Evolutionary conservation across 2,888 invertebrate species (phyloP), one percentile per base, ranked within the genome.

Genomic region (Spilosoma lubricipeda): DNA sequence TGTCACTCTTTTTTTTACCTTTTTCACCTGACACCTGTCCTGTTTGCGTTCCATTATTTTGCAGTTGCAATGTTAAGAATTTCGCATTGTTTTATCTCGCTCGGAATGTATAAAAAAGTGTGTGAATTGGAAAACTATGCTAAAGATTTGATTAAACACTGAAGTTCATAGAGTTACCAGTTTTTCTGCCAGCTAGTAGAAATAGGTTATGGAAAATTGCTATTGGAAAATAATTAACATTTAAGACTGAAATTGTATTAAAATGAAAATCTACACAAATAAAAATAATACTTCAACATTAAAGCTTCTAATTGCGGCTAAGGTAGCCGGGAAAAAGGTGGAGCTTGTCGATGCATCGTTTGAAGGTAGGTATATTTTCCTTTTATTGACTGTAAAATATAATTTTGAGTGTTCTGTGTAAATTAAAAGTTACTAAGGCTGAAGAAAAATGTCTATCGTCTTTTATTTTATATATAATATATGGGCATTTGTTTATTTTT

Each of bases 201-300:
- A 71, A 70, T 77, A 84, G 84, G 84, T 85, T 85, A 85, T 85
- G 84, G 85, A 67, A 80, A 85, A 81, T 74, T 82, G 77, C 80
- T 79, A 77, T 83, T 82, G 72, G 78, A 79, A 70, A 76, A 69
- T 74, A 80, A 76, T 72, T 77, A 68, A 80, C 75, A 11, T 74
- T 82, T 80, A 85, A 79, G 84, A 85, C 85, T 84, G 80, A 83
- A 82, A 81, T 73, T 85, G 79, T 81, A 81, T 82, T 78, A 77
- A 97, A 94, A 97, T 98, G 97, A 97, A 97, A 89, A 96, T 98
- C 80, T 96, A 96, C 82, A 97, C 98, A 18, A 98, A 98, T 89
- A 96, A 97, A 87, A 97, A 97, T 85, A 98, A 98, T 92, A 97
- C 98, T 48, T 96, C 97, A 33, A 96, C 97, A 36, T 93, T 98